Base-by-base conservation (phyloP, 2,113 vertebrate genomes). In the Poeciliopsis turrubarensis region DNA sequence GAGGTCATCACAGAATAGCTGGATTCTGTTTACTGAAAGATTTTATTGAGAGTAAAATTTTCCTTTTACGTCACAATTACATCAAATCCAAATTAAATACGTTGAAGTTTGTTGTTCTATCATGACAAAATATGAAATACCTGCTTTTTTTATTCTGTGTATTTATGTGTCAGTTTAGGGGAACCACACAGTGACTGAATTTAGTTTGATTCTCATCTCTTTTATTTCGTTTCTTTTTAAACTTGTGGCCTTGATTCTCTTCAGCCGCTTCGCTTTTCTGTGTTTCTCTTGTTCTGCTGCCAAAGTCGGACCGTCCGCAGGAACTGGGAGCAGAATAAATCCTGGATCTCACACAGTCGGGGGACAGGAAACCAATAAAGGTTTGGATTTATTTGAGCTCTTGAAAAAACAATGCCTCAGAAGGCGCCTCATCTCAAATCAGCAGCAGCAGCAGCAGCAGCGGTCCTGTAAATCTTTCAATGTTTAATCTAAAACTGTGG, bases 391-490 rank as follows among this genome's bases (percentile, higher is more conserved):
- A 83, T 66, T 1, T 32, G 32, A 67, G 31, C 37, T 4, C 41
- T 69, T 26, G 26, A 61, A 76, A 73, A 47, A 47, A 73, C 62
- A 72, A 75, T 71, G 29, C 67, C 39, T 65, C 12, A 10, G 4
- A 47, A 51, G 26, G 17, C 31, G 39, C 74, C 26, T 63, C 54
- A 30, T 71, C n/a, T 77, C 68, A 68, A 60, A 86, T 78, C 17
- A 75, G 10, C 15, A 54, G 32, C 47, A 30, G 19, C 31, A 31
- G 31, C 31, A 32, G 31, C 31, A 34, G 32, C 31, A 32, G 31
- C 31, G 14, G 60, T 30, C 64, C 41, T 60, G 71, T 82, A 81
- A 82, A 82, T 84, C 75, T 66, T 25, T 6, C 5, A 34, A 47
- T 67, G 26, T 75, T 82, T 29, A 25, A 47, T 77, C 54, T 72